These are phyloP conservation scores for Parelbella ahira DNA, from an alignment of 2,888 invertebrate species.

Conservation along the genomic window DNA sequence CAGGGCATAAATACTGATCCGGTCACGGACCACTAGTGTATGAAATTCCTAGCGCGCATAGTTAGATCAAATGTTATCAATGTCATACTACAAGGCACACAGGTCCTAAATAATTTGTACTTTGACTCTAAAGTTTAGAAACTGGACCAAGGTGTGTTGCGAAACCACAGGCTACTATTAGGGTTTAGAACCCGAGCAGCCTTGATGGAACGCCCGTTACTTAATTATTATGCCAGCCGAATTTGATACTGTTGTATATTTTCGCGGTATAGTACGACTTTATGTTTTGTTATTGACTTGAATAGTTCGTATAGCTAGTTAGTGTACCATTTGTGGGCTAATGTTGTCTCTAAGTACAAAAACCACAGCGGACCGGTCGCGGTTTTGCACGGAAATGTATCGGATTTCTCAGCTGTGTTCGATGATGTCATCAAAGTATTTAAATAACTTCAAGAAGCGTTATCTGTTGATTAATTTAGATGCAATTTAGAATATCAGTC, in stretches of 20 bases:
- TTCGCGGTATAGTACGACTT: constrained; percentile 28
- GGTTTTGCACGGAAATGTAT: constrained; percentile 19
- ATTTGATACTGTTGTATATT: constrained; percentile 37
- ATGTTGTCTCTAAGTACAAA: constrained; percentile 20
- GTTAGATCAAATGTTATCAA: constrained; percentile 57
- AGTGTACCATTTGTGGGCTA: constrained; percentile 7
- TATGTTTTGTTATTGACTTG: constrained; percentile 23
- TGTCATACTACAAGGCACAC: constrained; percentile 49
- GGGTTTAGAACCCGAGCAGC: constrained; percentile 64
- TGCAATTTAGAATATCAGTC: too few relatives aligned
- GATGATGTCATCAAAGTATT: too few relatives aligned
- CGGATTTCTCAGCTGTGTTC: constrained; percentile 17
- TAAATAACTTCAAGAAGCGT: too few relatives aligned
- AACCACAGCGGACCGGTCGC: constrained; percentile 14
- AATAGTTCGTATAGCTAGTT: constrained; percentile 12
- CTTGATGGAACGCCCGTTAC: constrained; percentile 74
- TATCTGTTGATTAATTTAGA: too few relatives aligned
- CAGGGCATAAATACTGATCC: too few relatives aligned
- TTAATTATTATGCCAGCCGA: constrained; percentile 79
- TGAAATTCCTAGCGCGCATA: constrained; percentile 33
- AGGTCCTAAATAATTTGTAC: constrained; percentile 70
- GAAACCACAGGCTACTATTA: constrained; percentile 53
- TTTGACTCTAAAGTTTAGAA: constrained; percentile 60
- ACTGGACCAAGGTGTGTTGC: constrained; percentile 44
- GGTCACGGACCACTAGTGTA: constrained; percentile 14